Conservation (phyloP, 2,113 vertebrate genomes). For the Catharus fuscescens region DNA sequence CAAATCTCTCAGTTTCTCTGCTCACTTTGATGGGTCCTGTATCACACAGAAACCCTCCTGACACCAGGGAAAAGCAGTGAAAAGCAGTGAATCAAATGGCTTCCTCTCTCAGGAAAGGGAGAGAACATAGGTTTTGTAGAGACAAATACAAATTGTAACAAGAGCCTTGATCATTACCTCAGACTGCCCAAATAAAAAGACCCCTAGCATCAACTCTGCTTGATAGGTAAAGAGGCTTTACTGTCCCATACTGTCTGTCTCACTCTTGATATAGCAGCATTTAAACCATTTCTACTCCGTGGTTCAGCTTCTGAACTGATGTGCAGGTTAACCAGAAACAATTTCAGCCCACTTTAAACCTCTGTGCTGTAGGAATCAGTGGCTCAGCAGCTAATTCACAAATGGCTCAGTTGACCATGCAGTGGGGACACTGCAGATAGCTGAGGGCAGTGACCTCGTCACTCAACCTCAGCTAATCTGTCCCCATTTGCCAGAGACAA, state of each 20-base stretch:
- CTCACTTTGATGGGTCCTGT: not conserved
- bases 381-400: constrained; percentile 63
- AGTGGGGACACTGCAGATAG: constrained; percentile 48
- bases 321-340: constrained; percentile 51
- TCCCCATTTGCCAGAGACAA: constrained; percentile 50
- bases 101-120: not conserved
- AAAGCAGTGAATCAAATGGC: not conserved
- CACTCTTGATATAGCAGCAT: not conserved
- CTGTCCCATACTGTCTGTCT: not conserved
- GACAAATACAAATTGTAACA: not conserved
- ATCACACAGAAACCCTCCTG: not conserved
- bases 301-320: not conserved
- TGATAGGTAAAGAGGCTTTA: not conserved
- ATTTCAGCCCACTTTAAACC: constrained; percentile 35
- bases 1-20: not conserved
- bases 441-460: constrained; percentile 46
- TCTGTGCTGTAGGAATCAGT: constrained; percentile 15
- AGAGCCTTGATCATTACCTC: not conserved
- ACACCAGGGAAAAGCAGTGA: not conserved
- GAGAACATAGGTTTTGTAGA: not conserved
- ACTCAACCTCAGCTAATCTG: constrained; percentile 60
- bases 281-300: not conserved
- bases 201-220: not conserved
- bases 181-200: not conserved
- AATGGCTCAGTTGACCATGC: constrained; percentile 56